phyloP scores from a whole-genome alignment of 1,140 invertebrate genomes.

The Aphaenogaster ashmeadi region DNA sequence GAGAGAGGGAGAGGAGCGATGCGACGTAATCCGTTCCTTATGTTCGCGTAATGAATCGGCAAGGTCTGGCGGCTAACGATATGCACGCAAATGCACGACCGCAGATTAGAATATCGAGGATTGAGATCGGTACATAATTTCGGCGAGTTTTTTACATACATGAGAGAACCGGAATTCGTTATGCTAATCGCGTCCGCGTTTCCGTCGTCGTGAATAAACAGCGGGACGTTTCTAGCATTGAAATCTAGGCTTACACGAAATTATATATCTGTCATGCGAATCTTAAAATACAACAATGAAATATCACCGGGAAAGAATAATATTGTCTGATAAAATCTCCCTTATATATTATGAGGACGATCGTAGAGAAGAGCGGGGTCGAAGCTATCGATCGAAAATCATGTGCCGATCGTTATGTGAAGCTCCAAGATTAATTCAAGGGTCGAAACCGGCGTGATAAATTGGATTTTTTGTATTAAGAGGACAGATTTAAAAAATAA shows the following conservation, averaged over 20 bases:
- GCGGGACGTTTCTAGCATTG: not conserved
- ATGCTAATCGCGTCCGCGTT: not conserved
- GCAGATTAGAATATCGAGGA: not conserved
- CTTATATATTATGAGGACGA: not conserved
- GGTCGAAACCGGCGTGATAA: not conserved
- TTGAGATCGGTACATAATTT: not conserved
- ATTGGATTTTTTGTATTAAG: not conserved
- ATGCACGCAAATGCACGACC: not conserved
- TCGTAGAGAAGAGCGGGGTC: too few relatives aligned
- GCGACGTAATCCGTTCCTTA: constrained; percentile 27
- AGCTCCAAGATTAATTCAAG: not conserved
- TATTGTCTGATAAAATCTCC: not conserved
- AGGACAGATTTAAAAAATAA: not conserved
- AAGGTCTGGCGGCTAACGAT: not conserved
- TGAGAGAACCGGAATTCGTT: not conserved
- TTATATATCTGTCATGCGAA: not conserved
- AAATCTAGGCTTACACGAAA: not conserved
- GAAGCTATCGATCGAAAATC: not conserved
- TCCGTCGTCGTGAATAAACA: not conserved
- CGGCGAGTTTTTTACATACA: not conserved
- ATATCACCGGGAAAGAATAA: not conserved
- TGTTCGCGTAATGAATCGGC: constrained; percentile 19
- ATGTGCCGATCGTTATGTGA: not conserved
- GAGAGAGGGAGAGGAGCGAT: not conserved
- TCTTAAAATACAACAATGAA: not conserved